phyloP scores from a whole-genome alignment of 1,140 invertebrate species.

The Drosophila gunungcola region DNA sequence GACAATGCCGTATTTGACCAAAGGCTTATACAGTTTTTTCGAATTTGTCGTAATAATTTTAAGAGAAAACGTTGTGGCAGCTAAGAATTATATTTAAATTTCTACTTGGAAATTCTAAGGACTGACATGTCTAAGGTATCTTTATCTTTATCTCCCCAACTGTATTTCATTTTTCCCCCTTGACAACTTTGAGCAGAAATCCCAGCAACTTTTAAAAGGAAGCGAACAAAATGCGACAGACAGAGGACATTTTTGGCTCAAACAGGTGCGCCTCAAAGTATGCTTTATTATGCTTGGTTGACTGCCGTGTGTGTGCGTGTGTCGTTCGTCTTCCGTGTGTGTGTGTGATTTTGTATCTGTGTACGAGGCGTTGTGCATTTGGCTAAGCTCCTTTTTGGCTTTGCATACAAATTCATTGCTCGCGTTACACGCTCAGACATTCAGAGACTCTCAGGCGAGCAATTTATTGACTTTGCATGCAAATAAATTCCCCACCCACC shows the following conservation, averaged over 20 bases:
- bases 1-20: no score
- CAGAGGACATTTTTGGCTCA: slow-evolving; percentile 35
- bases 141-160: background rate
- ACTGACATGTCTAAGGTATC: background rate
- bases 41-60: no score
- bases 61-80: rapidly evolving
- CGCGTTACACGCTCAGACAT: slow-evolving; percentile 53
- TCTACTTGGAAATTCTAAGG: background rate
- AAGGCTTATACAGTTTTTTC: no score
- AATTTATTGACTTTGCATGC: slow-evolving; percentile 80
- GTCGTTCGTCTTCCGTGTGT: background rate
- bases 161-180: slow-evolving; percentile 2
- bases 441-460: slow-evolving; percentile 35
- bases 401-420: slow-evolving; percentile 74
- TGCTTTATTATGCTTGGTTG: slow-evolving; percentile 63
- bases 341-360: slow-evolving; percentile 21
- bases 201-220: slow-evolving; percentile 6
- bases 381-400: slow-evolving; percentile 55
- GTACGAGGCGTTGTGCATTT: slow-evolving; percentile 50
- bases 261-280: slow-evolving; percentile 73
- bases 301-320: slow-evolving; percentile 21
- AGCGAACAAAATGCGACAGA: slow-evolving; percentile 8
- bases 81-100: background rate
- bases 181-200: slow-evolving; percentile 13
- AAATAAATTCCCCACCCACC: slow-evolving; percentile 65